A percentile compares a stretch with the other conserved stretches of the same genome.
Conservation (phyloP, 2,113 vertebrate genomes). For the Leucosticte australis region DNA sequence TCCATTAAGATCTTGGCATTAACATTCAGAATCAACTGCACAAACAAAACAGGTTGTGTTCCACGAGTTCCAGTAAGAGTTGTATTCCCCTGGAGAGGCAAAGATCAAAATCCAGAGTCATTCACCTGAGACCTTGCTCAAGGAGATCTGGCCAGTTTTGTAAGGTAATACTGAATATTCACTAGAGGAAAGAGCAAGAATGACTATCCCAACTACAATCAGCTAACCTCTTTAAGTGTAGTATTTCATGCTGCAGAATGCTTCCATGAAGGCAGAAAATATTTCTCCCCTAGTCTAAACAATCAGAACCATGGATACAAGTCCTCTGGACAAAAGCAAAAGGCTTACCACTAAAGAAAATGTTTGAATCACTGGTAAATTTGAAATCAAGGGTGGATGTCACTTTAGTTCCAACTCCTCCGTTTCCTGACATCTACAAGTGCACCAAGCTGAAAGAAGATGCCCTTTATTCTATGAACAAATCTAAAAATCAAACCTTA, state of each 20-base stretch:
- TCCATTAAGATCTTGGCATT: constrained; percentile 14
- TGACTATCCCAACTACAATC: neutral
- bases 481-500: neutral
- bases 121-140: neutral
- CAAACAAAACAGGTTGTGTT: neutral
- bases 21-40: neutral
- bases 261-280: neutral
- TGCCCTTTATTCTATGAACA: neutral
- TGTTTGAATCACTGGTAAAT: neutral
- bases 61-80: neutral
- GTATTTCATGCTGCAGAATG: neutral
- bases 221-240: neutral
- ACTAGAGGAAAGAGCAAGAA: neutral
- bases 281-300: neutral
- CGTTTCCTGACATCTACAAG: neutral
- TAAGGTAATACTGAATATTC: neutral
- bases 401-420: neutral
- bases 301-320: neutral
- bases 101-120: neutral
- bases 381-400: neutral
- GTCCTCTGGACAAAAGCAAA: neutral
- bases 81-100: neutral
- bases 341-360: neutral
- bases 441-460: neutral
- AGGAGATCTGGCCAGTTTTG: neutral